A percentile compares a stretch with the other conserved stretches of the same genome.
Evolutionary conservation across 23 tunicate species (phyloP).

Genomic region (Halocynthia roretzi): DNA sequence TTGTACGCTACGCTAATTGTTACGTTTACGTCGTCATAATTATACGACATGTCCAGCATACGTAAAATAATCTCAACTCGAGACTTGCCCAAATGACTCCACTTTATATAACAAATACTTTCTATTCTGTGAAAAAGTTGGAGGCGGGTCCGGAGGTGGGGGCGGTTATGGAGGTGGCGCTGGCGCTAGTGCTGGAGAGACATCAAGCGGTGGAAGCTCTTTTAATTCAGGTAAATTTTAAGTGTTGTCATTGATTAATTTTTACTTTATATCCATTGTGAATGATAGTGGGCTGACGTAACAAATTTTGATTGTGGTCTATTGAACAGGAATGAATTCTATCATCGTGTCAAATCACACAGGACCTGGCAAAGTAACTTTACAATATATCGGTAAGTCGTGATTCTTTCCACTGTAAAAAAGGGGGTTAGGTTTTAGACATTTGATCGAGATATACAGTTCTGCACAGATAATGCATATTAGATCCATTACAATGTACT

Average conservation of each 20-base stretch:
- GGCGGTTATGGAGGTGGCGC: slow-evolving; percentile 23
- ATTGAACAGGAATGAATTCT: slow-evolving; percentile 13
- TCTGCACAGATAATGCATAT: no score
- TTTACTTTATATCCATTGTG: not conserved
- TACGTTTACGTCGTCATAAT: no score
- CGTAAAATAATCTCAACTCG: no score
- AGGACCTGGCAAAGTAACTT: slow-evolving; percentile 17
- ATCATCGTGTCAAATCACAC: not conserved
- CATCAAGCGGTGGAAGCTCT: slow-evolving; percentile 19
- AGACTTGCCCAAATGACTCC: not conserved
- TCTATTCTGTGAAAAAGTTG: not conserved
- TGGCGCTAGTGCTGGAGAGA: slow-evolving; percentile 13
- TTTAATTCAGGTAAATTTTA: slow-evolving; percentile 11
- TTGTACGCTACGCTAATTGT: no score
- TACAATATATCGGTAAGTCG: slow-evolving; percentile 18
- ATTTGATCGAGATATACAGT: not conserved
- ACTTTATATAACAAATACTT: not conserved
- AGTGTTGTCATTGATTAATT: not conserved
- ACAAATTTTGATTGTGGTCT: not conserved
- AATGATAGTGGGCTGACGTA: not conserved
- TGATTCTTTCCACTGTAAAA: not conserved
- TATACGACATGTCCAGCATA: no score
- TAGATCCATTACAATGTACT: no score
- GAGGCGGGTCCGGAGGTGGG: slow-evolving; percentile 12
- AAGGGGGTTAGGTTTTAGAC: not conserved